These are phyloP conservation scores for Quiscalus mexicanus DNA, from an alignment of 2,113 vertebrate species.

Conservation along the genomic window DNA sequence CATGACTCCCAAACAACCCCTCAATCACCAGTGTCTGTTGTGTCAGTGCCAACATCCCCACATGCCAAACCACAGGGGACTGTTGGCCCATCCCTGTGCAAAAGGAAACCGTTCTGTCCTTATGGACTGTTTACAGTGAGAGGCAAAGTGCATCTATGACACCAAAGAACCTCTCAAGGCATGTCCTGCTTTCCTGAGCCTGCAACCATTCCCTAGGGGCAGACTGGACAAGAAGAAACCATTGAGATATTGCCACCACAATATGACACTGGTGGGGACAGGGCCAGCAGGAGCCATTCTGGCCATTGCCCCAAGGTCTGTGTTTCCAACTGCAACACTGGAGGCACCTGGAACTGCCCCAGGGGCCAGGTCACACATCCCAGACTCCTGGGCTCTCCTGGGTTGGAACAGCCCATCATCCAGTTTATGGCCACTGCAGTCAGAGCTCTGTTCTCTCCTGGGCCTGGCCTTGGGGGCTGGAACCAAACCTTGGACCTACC, in stretches of 20 bases:
- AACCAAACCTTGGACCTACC: neutral
- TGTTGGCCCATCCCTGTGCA: conserved; percentile 11
- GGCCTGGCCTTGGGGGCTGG: neutral
- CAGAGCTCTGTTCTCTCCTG: neutral
- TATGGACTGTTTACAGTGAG: neutral
- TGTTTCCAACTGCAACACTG: rapidly evolving
- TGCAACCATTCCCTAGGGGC: neutral
- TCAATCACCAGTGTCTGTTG: neutral
- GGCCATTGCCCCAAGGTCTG: neutral
- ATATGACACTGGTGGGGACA: neutral
- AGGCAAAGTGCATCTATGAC: neutral
- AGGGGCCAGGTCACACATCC: neutral
- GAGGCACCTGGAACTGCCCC: neutral
- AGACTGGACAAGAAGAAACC: neutral
- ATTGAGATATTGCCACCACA: neutral
- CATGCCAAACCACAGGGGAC: conserved; percentile 36
- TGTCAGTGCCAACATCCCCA: neutral
- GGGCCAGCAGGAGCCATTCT: neutral
- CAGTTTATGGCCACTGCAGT: neutral
- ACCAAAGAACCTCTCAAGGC: neutral
- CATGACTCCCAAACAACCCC: neutral
- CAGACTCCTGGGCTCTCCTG: neutral
- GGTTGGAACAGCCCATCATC: neutral
- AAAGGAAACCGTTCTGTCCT: neutral
- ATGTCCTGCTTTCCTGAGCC: neutral